Base-by-base conservation (phyloP, 1,140 invertebrate species). In the Drosophila micromelanica region DNA sequence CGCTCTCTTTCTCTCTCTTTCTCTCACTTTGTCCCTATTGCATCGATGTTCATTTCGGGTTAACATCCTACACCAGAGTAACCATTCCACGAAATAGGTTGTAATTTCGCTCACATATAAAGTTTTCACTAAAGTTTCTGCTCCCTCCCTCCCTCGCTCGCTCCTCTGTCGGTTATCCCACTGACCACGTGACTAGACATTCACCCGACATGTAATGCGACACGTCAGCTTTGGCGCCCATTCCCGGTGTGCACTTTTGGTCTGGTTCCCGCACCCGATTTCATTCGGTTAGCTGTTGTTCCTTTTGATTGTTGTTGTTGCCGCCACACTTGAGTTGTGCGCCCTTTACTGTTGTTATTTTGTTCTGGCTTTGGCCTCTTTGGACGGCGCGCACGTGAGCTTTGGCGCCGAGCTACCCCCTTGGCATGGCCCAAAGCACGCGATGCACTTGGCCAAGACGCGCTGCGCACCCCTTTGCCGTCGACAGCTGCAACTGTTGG, bases 401-500 rank as follows among this genome's bases (percentile, higher is more conserved):
- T 46, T 60, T 15, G 46, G 30, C 46, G 17, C 37, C 20, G 45
- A 43, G 54, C 13, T n/a, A 49, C 57, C 57, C 57, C 65, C 38
- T 67, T 48, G 40, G 51, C 65, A 35, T 40, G 61, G 62, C 65
- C 76, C 45, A 43, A 69, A 75, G 82, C 82, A 89, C 84, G 84
- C 84, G 84, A 89, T 89, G 85, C 85, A 90, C 84, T 89, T 90
- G 84, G 84, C 84, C 84, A 90, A 80, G 85, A 72, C 73, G 73
- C 5, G n/a, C 11, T 6, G 15, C 4, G 40, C 67, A 64, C 80
- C 70, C 70, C 68, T 61, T 57, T 74, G 49, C 56, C 43, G 42
- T 73, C 63, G 46, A 51, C 77, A 74, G 67, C 69, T 89, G 84
- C 76, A 86, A 86, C 84, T 89, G 84, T 79, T 78, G 78, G 75